phyloP scores from a whole-genome alignment of 2,113 vertebrate species.

The Stigmatopora nigra region DNA sequence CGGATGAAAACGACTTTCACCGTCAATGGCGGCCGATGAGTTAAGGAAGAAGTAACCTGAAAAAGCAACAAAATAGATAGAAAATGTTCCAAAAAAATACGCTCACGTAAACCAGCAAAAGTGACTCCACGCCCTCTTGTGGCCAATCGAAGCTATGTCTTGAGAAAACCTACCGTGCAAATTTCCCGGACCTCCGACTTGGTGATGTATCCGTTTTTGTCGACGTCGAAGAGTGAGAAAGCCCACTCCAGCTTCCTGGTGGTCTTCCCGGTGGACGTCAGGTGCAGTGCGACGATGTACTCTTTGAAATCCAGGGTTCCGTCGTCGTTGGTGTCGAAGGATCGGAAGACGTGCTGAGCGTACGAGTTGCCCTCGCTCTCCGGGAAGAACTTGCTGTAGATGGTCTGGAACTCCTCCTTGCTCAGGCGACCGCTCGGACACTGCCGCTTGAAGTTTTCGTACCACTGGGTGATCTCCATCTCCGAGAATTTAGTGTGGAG shows the following conservation, averaged over 20 bases:
- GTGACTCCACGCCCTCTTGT: background rate
- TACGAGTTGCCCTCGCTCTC: constrained; percentile 62
- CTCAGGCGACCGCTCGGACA: constrained; percentile 85
- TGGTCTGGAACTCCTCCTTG: constrained; percentile 85
- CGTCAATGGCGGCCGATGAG: no score
- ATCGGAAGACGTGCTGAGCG: constrained; percentile 66
- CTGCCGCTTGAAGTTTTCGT: constrained; percentile 88
- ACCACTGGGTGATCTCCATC: constrained; percentile 64
- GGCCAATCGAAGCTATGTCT: background rate
- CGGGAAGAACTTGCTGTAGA: constrained; percentile 86
- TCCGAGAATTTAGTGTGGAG: constrained; percentile 67
- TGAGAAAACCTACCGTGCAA: constrained; percentile 71
- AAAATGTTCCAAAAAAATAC: background rate
- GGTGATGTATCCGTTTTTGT: constrained; percentile 93
- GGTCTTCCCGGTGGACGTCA: constrained; percentile 67
- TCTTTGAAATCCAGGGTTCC: constrained; percentile 71
- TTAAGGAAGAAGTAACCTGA: no score
- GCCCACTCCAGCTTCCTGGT: constrained; percentile 73
- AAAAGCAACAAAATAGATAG: no score
- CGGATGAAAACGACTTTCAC: background rate
- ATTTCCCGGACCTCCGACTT: constrained; percentile 90
- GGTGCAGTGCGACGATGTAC: constrained; percentile 69
- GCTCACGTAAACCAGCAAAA: background rate
- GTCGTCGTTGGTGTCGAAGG: constrained; percentile 67
- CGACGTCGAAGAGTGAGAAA: constrained; percentile 93